A percentile compares a stretch with the other conserved stretches of the same genome.
phyloP scores from a whole-genome alignment of 1,140 invertebrate genomes.

The Ceratoteleas bidentatus region DNA sequence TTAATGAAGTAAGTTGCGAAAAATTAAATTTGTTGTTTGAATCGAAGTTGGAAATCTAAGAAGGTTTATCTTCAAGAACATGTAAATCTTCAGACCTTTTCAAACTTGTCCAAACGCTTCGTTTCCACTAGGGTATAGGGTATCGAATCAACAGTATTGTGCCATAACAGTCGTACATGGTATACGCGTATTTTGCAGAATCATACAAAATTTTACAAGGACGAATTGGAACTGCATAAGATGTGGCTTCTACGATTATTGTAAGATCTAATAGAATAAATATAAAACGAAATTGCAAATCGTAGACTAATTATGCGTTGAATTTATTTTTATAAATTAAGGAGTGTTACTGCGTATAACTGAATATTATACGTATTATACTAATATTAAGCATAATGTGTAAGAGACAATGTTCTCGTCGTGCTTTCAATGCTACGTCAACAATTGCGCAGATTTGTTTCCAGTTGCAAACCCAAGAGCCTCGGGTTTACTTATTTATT shows the following conservation, averaged over 20 bases:
- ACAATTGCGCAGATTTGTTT: constrained; percentile 23
- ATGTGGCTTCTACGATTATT: constrained; percentile 21
- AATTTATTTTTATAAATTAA: constrained; percentile 43
- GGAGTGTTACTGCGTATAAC: constrained; percentile 40
- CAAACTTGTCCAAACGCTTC: too few relatives aligned
- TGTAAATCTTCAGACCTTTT: too few relatives aligned
- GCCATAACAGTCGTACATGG: constrained; percentile 24
- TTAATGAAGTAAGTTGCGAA: too few relatives aligned
- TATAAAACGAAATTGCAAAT: constrained; percentile 3
- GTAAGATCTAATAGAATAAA: background rate
- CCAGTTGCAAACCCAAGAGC: constrained; percentile 1
- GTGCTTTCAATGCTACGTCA: constrained; percentile 20
- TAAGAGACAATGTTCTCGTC: constrained; percentile 15
- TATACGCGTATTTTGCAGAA: constrained; percentile 34
- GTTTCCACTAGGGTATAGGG: background rate
- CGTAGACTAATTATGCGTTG: constrained; percentile 18
- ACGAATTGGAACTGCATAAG: constrained; percentile 18
- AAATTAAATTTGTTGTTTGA: too few relatives aligned
- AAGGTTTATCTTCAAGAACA: too few relatives aligned
- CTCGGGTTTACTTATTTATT: constrained; percentile 54
- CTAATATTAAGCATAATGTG: constrained; percentile 31
- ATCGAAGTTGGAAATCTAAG: too few relatives aligned
- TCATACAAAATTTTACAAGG: constrained; percentile 10
- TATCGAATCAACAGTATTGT: constrained; percentile 42
- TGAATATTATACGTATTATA: constrained; percentile 38